phyloP scores from a whole-genome alignment of 1,140 invertebrate genomes.

The Bombus difficillimus region DNA sequence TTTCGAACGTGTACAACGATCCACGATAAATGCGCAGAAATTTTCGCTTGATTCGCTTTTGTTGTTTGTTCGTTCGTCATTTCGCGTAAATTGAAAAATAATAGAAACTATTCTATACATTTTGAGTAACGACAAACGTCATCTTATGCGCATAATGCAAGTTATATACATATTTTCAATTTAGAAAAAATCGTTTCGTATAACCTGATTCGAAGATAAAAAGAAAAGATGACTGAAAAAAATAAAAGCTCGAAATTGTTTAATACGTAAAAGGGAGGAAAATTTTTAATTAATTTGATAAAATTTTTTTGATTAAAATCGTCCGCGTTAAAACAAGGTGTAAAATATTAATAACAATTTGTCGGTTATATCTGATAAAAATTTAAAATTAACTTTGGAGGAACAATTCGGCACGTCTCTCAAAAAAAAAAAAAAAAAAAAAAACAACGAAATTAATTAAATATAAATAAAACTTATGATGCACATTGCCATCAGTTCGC shows the following conservation, averaged over 20 bases:
- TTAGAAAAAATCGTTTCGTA: too few relatives aligned
- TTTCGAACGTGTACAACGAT: neutral
- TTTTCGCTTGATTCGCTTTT: neutral
- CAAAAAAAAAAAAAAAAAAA: too few relatives aligned
- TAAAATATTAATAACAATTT: neutral
- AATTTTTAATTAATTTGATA: neutral
- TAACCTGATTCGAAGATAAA: accelerated
- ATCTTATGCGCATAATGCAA: too few relatives aligned
- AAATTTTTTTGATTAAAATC: neutral
- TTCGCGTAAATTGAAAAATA: too few relatives aligned
- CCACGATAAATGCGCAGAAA: too few relatives aligned
- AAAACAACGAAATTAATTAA: neutral
- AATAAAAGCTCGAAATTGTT: neutral
- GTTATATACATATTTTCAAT: too few relatives aligned
- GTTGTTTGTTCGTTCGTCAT: neutral
- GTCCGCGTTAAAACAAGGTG: neutral
- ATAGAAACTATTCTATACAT: too few relatives aligned
- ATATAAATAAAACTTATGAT: neutral
- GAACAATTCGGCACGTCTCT: neutral
- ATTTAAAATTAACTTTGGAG: neutral
- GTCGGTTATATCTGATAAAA: neutral
- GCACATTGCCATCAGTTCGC: neutral
- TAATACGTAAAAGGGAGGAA: neutral
- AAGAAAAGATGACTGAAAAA: neutral
- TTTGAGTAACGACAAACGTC: too few relatives aligned